Conservation (phyloP, 1,140 invertebrate genomes). For the Battus philenor region DNA sequence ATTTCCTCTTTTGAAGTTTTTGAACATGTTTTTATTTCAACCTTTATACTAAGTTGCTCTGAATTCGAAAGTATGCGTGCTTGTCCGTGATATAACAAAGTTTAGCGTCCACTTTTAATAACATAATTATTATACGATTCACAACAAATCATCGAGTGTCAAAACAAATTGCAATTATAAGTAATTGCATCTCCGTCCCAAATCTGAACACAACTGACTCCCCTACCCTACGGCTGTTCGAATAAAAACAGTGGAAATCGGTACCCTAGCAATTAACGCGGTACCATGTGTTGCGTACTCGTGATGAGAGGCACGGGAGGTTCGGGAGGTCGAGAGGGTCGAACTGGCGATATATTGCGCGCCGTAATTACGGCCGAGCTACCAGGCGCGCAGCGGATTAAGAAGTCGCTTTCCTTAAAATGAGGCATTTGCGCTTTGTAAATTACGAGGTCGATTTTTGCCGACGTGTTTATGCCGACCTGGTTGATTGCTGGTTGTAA, state of each 20-base stretch:
- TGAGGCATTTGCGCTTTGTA: slow-evolving; percentile 38
- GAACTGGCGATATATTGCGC: slow-evolving; percentile 51
- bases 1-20: neutral
- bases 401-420: slow-evolving; percentile 52
- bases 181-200: slow-evolving; percentile 14
- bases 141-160: slow-evolving; percentile 22
- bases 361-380: slow-evolving; percentile 46
- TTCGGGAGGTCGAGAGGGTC: slow-evolving; percentile 44
- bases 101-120: too few species aligned
- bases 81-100: too few species aligned
- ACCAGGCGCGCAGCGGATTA: slow-evolving; percentile 52
- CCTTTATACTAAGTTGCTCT: too few species aligned
- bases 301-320: slow-evolving; percentile 43
- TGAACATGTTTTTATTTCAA: too few species aligned
- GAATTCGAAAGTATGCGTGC: too few species aligned
- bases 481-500: slow-evolving; percentile 23
- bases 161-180: slow-evolving; percentile 24
- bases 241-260: slow-evolving; percentile 34
- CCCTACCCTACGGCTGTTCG: slow-evolving; percentile 17
- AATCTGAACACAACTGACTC: slow-evolving; percentile 2
- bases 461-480: slow-evolving; percentile 21
- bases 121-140: too few species aligned
- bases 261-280: slow-evolving; percentile 49
- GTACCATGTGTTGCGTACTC: slow-evolving; percentile 50
- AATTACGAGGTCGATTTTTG: slow-evolving; percentile 31